These are phyloP conservation scores for Drosophila prostipennis DNA, from an alignment of 2,888 invertebrate genomes.

Conservation along the genomic window DNA sequence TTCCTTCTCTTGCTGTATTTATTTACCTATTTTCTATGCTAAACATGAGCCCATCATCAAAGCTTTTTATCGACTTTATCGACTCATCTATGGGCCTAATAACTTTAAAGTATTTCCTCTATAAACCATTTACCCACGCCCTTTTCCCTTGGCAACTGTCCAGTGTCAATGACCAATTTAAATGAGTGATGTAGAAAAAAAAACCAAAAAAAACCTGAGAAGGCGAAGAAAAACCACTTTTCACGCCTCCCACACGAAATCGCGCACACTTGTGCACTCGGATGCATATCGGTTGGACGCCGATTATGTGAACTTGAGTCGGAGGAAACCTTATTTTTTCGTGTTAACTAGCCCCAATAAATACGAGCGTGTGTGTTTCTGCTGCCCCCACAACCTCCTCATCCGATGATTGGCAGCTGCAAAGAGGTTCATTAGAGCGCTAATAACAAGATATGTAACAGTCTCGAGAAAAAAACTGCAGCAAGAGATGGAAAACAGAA, in stretches of 20 bases:
- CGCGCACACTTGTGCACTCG: conserved; percentile 16
- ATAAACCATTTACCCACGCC: conserved; percentile 45
- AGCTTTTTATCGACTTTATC: background rate
- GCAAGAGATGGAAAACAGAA: conserved; percentile 39
- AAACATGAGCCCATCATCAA: background rate
- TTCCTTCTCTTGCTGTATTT: conserved; percentile 1
- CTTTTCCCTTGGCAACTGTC: conserved; percentile 1
- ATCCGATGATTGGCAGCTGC: conserved; percentile 60
- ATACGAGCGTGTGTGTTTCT: conserved; percentile 22
- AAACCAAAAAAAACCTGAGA: conserved; percentile 3
- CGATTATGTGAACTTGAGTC: conserved; percentile 40
- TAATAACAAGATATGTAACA: conserved; percentile 65
- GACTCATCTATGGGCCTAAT: background rate
- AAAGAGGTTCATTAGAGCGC: conserved; percentile 70
- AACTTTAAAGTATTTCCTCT: conserved; percentile 42
- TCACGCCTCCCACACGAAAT: conserved; percentile 65
- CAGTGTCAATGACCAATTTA: conserved; percentile 52
- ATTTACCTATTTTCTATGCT: background rate
- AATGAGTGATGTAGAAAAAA: conserved; percentile 28
- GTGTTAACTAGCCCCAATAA: conserved; percentile 54
- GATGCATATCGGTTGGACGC: conserved; percentile 45
- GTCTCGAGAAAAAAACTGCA: conserved; percentile 26
- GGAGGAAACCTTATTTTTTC: conserved; percentile 39
- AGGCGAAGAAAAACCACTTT: conserved; percentile 42
- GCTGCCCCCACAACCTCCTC: conserved; percentile 19